Base-by-base conservation (phyloP, 1,140 invertebrate genomes). In the Anastrepha obliqua region DNA sequence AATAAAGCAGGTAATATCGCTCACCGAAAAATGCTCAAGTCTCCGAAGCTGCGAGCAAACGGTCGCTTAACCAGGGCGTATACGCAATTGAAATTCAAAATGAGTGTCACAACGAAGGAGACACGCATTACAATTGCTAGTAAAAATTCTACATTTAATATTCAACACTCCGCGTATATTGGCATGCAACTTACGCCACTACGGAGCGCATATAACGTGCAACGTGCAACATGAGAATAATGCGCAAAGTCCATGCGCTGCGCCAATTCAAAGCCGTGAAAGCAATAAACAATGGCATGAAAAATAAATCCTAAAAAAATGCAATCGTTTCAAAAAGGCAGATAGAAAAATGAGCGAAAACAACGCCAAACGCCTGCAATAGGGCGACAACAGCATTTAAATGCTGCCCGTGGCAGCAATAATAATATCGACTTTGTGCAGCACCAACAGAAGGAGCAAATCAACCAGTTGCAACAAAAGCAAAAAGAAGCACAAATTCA, bases 71-170 rank as follows among this genome's bases (percentile, higher is more conserved):
- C 6, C 74, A 55, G 6, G 67, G 2, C 17, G 39, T 44, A 74
- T 81, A 7, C n/a, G 47, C 74, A 81, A 81, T 81, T 81, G 74
- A 81, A 55, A 81, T 81, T 81, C 74, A 81, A 81, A 81, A 51
- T 20, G 74, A 81, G 74, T 81, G 17, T 29, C 17, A 29, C 29
- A 55, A 17, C 17, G 74, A 7, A 81, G 6, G 17, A 51, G 51
- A 15, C 20, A 55, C 0, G 47, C 47, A 20, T 81, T 17, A 20
- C 64, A 67, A 67, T 67, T 67, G 7, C 64, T 67, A 51, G 74
- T 17, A n/a, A 55, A 78, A 81, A 55, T 81, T 81, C 44, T 20
- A 42, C 51, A 81, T 81, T 55, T 17, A 81, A 81, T 81, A 81
- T 81, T n/a, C 74, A 81, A 55, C 7, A 55, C 17, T 8, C 47